Evolutionary conservation across 2,113 vertebrate species (phyloP), one percentile per base, ranked within the genome.

Genomic region (Aix galericulata): DNA sequence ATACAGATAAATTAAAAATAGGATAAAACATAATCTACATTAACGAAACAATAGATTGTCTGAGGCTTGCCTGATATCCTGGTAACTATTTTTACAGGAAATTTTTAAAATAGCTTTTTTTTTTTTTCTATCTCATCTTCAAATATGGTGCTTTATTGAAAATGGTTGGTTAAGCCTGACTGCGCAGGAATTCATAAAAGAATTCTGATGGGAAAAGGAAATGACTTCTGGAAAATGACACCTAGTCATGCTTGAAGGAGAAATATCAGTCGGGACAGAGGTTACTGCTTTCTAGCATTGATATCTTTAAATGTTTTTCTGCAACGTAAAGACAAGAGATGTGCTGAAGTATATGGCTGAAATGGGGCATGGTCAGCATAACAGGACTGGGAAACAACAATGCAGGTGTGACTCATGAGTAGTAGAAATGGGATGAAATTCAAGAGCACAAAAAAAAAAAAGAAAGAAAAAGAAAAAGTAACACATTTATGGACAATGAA

Each of bases 141-240:
- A 86, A 71, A 81, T 59, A 74, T 4, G 8, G 17, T 78, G 7
- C 27, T 78, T 82, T 75, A 48, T 38, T 26, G 36, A 84, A 86
- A 93, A 86, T n/a, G 81, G 72, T 55, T 69, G 46, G 52, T 71
- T 77, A 71, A 93, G 14, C 17, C 60, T 86, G 59, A 15, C 36
- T 88, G 69, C 0, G 2, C 83, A 53, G 88, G 42, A 88, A 94
- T 81, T 86, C 73, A 9, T 31, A 81, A 94, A 53, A 31, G 1
- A 84, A 84, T 75, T 89, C 59, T 75, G 38, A 92, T 68, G n/a
- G 23, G 83, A 84, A 88, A 90, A 50, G 23, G 46, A 86, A 83
- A 78, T 75, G 11, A 78, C 26, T 83, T 94, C 64, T 4, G 29
- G 83, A 91, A 92, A 95, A 84, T 91, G 62, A 84, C 76, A 92